A percentile compares a stretch with the other conserved stretches of the same genome.
Evolutionary conservation across 2,888 invertebrate species (phyloP).

Genomic region (Pedicia rivosa): DNA sequence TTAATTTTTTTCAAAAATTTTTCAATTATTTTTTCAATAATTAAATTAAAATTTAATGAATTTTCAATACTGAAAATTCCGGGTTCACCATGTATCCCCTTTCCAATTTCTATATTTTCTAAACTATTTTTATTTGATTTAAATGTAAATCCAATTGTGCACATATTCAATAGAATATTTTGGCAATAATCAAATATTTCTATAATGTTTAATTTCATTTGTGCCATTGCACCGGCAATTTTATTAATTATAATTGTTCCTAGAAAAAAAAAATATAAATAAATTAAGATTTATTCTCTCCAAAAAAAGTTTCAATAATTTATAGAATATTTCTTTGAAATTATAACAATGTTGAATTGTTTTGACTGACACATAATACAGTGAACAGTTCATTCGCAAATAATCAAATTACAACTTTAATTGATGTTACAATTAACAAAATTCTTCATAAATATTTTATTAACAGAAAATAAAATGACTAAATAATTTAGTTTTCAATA

Average conservation of each 20-base stretch:
- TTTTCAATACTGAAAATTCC: slow-evolving; percentile 34
- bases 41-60: slow-evolving; percentile 31
- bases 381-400: no score
- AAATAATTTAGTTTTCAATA: no score
- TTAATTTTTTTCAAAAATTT: slow-evolving; percentile 21
- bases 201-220: slow-evolving; percentile 37
- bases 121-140: not conserved
- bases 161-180: slow-evolving; percentile 25
- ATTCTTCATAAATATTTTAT: no score
- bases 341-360: no score
- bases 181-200: slow-evolving; percentile 37
- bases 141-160: slow-evolving; percentile 29
- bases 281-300: no score
- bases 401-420: no score
- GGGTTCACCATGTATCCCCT: slow-evolving; percentile 39
- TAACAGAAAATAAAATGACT: no score
- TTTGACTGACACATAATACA: no score
- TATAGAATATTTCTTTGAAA: no score
- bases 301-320: no score
- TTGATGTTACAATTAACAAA: no score
- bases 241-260: slow-evolving; percentile 38
- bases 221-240: slow-evolving; percentile 64
- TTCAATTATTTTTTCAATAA: slow-evolving; percentile 33
- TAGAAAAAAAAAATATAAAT: no score
- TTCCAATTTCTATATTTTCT: slow-evolving; percentile 46